These are phyloP conservation scores for Tautogolabrus adspersus DNA, from an alignment of 2,113 vertebrate genomes.

Conservation along the genomic window DNA sequence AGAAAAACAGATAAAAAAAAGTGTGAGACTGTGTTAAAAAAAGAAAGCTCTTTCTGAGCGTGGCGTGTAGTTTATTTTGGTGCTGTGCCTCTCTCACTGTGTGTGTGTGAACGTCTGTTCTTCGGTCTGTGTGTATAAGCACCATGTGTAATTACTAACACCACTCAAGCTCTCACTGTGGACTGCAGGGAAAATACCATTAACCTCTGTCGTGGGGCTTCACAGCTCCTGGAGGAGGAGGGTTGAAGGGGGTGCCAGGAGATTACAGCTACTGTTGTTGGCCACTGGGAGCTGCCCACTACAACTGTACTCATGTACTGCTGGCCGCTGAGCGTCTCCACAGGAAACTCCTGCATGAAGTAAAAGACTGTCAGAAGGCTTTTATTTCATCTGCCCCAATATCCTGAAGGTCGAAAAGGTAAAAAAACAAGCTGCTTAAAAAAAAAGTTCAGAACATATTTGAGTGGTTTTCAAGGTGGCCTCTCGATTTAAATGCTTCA, in stretches of 20 bases:
- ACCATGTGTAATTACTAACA: slow-evolving; percentile 63
- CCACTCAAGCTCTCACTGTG: slow-evolving; percentile 46
- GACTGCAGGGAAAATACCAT: slow-evolving; percentile 69
- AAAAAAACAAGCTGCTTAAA: not conserved
- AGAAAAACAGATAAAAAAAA: not conserved
- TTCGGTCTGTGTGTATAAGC: slow-evolving; percentile 20
- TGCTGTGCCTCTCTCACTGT: slow-evolving; percentile 11
- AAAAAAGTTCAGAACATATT: slow-evolving; percentile 1
- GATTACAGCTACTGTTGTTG: slow-evolving; percentile 28
- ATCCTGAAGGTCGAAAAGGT: not conserved
- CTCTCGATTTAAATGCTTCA: not conserved
- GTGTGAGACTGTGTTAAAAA: not conserved
- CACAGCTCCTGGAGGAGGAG: slow-evolving; percentile 18
- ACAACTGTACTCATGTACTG: slow-evolving; percentile 32
- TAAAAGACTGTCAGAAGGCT: not conserved
- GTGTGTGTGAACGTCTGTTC: slow-evolving; percentile 23
- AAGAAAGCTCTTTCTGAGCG: not conserved
- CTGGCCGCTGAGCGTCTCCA: slow-evolving; percentile 7
- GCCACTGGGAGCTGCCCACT: slow-evolving; percentile 32
- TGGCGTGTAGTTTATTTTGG: slow-evolving; percentile 15
- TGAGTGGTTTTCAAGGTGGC: not conserved
- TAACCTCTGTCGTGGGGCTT: slow-evolving; percentile 64
- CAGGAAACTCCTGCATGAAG: not conserved
- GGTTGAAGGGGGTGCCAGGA: not conserved
- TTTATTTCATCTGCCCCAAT: not conserved